Evolutionary conservation across 2,113 vertebrate genomes (phyloP).

Genomic region (Grus americana): DNA sequence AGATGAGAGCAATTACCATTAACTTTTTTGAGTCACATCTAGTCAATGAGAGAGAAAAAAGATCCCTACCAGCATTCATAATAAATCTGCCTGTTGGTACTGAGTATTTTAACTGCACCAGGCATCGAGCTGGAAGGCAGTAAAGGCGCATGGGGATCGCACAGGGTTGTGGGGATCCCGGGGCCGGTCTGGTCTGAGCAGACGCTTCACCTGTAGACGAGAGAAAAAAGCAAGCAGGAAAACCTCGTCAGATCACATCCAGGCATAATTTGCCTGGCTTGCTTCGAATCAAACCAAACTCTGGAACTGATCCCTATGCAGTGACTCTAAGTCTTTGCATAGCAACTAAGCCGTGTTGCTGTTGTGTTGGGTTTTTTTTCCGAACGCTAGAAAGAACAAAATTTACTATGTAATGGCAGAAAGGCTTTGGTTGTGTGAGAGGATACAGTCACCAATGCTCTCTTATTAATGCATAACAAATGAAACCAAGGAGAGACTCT

Average conservation of each 20-base stretch:
- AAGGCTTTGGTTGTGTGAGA: constrained; percentile 32
- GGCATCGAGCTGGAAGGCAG: background rate
- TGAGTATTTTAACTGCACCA: background rate
- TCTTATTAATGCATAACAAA: constrained; percentile 71
- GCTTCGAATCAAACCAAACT: constrained; percentile 64
- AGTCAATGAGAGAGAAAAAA: constrained; percentile 67
- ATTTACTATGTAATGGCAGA: constrained; percentile 69
- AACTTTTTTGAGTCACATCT: constrained; percentile 75
- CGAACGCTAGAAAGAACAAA: constrained; percentile 41
- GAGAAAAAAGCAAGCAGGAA: constrained; percentile 49
- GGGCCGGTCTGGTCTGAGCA: background rate
- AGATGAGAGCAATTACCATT: constrained; percentile 77
- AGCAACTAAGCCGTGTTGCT: constrained; percentile 68
- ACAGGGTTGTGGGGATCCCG: background rate
- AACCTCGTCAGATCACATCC: constrained; percentile 50
- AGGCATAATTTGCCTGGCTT: constrained; percentile 52
- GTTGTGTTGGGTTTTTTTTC: constrained; percentile 13
- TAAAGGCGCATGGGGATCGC: background rate
- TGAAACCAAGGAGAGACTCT: constrained; percentile 65
- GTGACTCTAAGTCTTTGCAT: constrained; percentile 63
- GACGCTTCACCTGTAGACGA: background rate
- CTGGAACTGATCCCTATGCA: constrained; percentile 73
- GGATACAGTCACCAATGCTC: constrained; percentile 15
- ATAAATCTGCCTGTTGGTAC: constrained; percentile 56
- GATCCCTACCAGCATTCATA: constrained; percentile 40